phyloP scores from a whole-genome alignment of 2,797 vertebrate genomes.

The Gallinago nigripennis region DNA sequence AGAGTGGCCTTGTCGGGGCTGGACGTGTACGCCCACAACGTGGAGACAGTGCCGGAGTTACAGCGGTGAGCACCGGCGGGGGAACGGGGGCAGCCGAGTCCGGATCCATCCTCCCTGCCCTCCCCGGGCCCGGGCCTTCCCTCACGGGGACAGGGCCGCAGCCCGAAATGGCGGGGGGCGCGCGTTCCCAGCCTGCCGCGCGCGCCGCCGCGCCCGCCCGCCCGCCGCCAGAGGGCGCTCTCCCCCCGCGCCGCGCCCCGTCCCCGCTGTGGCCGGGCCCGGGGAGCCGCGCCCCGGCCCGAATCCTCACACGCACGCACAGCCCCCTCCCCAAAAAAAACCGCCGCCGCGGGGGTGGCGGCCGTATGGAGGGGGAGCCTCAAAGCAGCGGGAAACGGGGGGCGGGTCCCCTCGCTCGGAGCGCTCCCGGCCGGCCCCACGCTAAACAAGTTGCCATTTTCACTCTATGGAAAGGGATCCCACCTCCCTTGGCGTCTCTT shows the following conservation, averaged over 20 bases:
- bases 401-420: too few species aligned
- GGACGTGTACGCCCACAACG: slow-evolving; percentile 96
- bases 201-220: too few species aligned
- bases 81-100: background rate
- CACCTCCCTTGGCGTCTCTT: fast-evolving
- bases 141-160: background rate
- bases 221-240: too few species aligned
- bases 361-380: too few species aligned
- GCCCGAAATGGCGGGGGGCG: background rate
- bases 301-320: background rate
- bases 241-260: too few species aligned
- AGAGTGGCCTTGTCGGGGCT: slow-evolving; percentile 88
- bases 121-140: background rate
- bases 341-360: too few species aligned
- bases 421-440: fast-evolving
- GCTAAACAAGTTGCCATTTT: fast-evolving
- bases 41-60: slow-evolving; percentile 93
- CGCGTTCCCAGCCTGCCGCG: background rate
- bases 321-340: background rate
- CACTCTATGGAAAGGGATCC: fast-evolving
- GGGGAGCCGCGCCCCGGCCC: background rate
- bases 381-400: background rate
- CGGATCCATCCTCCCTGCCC: too few species aligned
- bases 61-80: slow-evolving; percentile 82
- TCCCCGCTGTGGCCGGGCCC: too few species aligned